Percentiles rank a stretch among this genome's conserved stretches.
Evolutionary conservation across 2,888 invertebrate genomes (phyloP).

Genomic region (Pheosia tremula): DNA sequence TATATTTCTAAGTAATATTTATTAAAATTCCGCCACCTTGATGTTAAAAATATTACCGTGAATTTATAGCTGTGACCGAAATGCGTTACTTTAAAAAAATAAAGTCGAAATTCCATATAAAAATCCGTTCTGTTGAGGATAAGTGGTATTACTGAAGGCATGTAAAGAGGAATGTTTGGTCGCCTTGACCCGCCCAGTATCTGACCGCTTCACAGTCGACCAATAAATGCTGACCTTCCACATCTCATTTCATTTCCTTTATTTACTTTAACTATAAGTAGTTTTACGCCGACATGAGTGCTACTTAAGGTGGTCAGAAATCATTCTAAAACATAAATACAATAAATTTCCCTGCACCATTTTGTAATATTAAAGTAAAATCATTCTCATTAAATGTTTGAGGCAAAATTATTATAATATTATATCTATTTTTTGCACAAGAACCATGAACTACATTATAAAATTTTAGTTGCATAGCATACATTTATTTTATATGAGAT

Average conservation of each 20-base stretch:
- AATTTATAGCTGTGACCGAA: neutral
- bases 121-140: conserved; percentile 42
- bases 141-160: conserved; percentile 26
- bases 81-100: no score
- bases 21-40: neutral
- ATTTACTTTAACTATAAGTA: conserved; percentile 54
- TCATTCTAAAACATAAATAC: neutral
- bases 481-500: neutral
- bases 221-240: conserved; percentile 62
- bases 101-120: no score
- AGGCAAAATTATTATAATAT: neutral
- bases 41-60: neutral
- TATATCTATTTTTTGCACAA: conserved; percentile 24
- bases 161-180: conserved; percentile 51
- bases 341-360: neutral
- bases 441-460: conserved; percentile 21
- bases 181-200: conserved; percentile 62
- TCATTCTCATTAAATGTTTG: neutral
- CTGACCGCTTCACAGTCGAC: conserved; percentile 56
- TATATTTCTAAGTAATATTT: neutral
- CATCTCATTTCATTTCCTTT: conserved; percentile 62
- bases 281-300: conserved; percentile 28
- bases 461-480: conserved; percentile 3
- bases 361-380: neutral
- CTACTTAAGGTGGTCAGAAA: conserved; percentile 32